phyloP scores from a whole-genome alignment of 2,113 vertebrate species.

The Morone chrysops region DNA sequence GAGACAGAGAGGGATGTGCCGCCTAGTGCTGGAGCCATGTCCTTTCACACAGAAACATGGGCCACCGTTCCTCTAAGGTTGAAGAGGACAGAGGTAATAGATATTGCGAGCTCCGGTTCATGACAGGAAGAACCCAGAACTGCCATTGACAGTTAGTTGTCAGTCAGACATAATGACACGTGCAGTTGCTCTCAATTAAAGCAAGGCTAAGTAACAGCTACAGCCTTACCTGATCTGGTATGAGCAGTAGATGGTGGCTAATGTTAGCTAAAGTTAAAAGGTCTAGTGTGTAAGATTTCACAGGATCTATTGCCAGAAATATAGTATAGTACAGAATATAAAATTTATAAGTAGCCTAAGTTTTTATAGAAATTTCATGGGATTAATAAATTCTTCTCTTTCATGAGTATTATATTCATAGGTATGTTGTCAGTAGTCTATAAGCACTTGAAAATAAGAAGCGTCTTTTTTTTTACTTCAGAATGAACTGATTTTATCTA shows the following conservation, averaged over 20 bases:
- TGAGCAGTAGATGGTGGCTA: not conserved
- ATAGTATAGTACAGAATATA: no score
- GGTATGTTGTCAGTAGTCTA: no score
- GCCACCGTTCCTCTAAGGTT: slow-evolving; percentile 74
- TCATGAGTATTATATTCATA: no score
- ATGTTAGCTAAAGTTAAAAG: not conserved
- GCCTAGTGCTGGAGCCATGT: slow-evolving; percentile 74
- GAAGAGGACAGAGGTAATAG: slow-evolving; percentile 77
- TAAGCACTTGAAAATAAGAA: no score
- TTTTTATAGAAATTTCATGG: no score
- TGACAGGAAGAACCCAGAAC: slow-evolving; percentile 62
- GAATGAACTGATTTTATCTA: no score
- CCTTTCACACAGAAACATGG: slow-evolving; percentile 72
- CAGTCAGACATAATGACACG: slow-evolving; percentile 52
- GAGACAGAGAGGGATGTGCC: slow-evolving; percentile 75
- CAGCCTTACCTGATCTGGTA: not conserved
- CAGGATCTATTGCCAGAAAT: no score
- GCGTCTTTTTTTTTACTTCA: no score
- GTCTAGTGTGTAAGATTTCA: no score
- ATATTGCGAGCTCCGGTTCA: slow-evolving; percentile 63
- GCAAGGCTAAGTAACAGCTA: not conserved
- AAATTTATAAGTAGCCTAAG: no score
- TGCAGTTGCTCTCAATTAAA: slow-evolving; percentile 11
- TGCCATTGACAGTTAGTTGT: slow-evolving; percentile 58
- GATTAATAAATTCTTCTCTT: no score